Evolutionary conservation across 2,113 vertebrate genomes (phyloP), one percentile per base, ranked within the genome.

Genomic region (Cyanoderma ruficeps): DNA sequence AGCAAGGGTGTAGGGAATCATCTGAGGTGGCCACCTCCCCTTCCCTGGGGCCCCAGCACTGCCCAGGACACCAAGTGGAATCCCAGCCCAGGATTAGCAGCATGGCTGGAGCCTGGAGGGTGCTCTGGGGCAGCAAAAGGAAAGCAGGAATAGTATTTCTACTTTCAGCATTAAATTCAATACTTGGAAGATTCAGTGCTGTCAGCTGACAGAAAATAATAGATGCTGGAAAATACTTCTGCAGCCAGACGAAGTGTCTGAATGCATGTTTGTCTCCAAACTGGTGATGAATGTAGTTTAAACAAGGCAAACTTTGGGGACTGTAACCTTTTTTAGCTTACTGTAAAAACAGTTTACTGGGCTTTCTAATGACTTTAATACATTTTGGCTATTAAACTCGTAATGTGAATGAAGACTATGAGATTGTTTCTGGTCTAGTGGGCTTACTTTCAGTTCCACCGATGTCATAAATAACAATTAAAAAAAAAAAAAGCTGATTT

Each of bases 161-260:
- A 67, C 56, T 78, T 82, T 46, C 35, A 68, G 39, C 55, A 37
- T 82, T 85, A 76, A 93, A 80, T 94, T 83, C 17, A 72, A 1
- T 15, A 16, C 44, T 87, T 90, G 85, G 92, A 92, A 88, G 84
- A 87, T 49, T 76, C 87, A 69, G 28, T 18, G 59, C 75, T 80
- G 83, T 74, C 80, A 90, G 88, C 75, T 93, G 85, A 90, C 88
- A 95, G 83, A 92, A 92, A 92, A 80, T 77, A 88, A 55, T 83
- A 93, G 56, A 57, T 77, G 67, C 42, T 90, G 83, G 95, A 92
- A 96, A 97, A 90, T 50, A 55, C 10, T 90, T 93, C 68, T 81
- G 83, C 68, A 83, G 88, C 79, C 90, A 97, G 89, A 65, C 11
- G 0, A 88, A 83, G 79, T 86, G 90, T 74, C 92, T 90, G 86